These are phyloP conservation scores for Carapus acus DNA, from an alignment of 2,797 vertebrate genomes.

Conservation along the genomic window DNA sequence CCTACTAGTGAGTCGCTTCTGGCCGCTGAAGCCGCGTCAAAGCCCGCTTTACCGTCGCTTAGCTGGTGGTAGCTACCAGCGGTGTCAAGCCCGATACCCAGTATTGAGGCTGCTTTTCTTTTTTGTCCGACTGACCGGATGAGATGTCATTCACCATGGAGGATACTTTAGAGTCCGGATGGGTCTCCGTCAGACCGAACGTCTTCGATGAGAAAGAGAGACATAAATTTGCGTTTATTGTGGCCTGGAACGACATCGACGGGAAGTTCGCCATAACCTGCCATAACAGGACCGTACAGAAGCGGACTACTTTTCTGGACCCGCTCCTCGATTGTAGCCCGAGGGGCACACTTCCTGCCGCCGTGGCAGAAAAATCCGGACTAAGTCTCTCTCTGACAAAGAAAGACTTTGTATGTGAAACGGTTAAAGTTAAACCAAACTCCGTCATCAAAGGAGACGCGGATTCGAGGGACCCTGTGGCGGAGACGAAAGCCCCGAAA, in stretches of 20 bases:
- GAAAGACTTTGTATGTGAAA: constrained; percentile 27
- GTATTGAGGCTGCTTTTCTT: neutral
- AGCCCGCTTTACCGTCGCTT: constrained; percentile 15
- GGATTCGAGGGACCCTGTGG: constrained; percentile 10
- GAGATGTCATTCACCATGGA: constrained; percentile 89
- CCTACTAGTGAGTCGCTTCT: constrained; percentile 1
- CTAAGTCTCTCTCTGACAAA: constrained; percentile 26
- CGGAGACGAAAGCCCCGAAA: constrained; percentile 18
- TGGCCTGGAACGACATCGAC: constrained; percentile 94
- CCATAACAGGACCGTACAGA: constrained; percentile 90
- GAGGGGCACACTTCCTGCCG: constrained; percentile 12
- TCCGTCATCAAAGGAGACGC: constrained; percentile 42
- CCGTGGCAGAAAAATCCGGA: constrained; percentile 31
- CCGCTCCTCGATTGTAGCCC: constrained; percentile 46
- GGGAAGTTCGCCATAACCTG: constrained; percentile 95
- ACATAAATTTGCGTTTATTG: constrained; percentile 92
- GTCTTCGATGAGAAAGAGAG: constrained; percentile 90
- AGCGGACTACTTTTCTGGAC: constrained; percentile 75
- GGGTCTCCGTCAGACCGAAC: constrained; percentile 93
- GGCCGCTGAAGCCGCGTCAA: neutral
- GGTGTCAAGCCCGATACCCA: constrained; percentile 32
- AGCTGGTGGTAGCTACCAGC: constrained; percentile 24
- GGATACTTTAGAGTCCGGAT: constrained; percentile 88
- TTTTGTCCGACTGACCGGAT: constrained; percentile 35
- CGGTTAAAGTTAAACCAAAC: constrained; percentile 40